Conservation (phyloP, 2,888 invertebrate species). For the Athrips mouffetella region DNA sequence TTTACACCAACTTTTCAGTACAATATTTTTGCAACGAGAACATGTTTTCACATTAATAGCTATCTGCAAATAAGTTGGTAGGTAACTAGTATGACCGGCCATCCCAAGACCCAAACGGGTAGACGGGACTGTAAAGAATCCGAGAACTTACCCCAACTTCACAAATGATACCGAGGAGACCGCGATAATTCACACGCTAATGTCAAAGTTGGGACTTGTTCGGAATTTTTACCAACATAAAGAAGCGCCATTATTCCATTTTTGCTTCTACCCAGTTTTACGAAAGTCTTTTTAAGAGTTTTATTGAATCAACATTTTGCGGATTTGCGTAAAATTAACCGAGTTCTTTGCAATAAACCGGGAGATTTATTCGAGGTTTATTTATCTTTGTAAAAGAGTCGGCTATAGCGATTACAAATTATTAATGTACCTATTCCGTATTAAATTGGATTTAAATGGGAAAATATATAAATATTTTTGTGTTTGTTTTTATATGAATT, state of each 20-base stretch:
- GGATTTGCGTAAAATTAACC: slow-evolving; percentile 3
- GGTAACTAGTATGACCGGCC: too few species aligned
- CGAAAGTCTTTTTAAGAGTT: background rate
- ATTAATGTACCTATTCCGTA: background rate
- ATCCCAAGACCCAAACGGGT: too few species aligned
- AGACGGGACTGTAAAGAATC: slow-evolving; percentile 10
- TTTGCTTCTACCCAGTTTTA: slow-evolving; percentile 20
- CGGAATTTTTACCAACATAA: slow-evolving; percentile 63
- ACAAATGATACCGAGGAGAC: slow-evolving; percentile 73
- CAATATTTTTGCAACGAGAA: slow-evolving; percentile 9
- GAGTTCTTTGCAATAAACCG: background rate
- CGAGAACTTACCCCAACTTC: slow-evolving; percentile 59
- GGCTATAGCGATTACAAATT: background rate
- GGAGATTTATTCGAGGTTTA: background rate
- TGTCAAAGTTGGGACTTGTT: slow-evolving; percentile 71
- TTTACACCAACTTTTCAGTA: slow-evolving; percentile 5
- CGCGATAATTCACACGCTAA: slow-evolving; percentile 72
- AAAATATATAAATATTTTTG: too few species aligned
- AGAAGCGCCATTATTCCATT: slow-evolving; percentile 54
- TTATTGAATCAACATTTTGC: slow-evolving; percentile 4
- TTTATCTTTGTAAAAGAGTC: background rate
- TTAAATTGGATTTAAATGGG: background rate
- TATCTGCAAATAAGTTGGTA: too few species aligned
- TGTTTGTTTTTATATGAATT: too few species aligned
- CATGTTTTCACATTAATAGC: background rate